phyloP scores from a whole-genome alignment of 2,888 invertebrate genomes.

The Anarsia innoxiella region DNA sequence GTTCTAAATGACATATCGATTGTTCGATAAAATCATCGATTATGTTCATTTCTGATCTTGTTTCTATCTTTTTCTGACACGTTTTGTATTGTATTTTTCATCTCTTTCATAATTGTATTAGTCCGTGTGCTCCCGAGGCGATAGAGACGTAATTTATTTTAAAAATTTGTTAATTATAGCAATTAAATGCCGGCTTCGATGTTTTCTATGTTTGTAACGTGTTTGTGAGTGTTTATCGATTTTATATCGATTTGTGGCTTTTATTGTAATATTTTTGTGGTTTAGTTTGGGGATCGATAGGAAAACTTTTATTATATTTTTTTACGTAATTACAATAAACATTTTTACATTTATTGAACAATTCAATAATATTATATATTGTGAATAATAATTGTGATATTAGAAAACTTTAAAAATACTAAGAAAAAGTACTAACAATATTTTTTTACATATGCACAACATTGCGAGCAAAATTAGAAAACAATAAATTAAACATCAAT shows the following conservation, averaged over 20 bases:
- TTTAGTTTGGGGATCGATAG: too few relatives aligned
- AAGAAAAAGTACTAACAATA: too few relatives aligned
- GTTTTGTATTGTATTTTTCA: conserved; percentile 14
- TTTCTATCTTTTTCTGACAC: conserved; percentile 27
- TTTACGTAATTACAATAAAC: too few relatives aligned
- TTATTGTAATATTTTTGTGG: too few relatives aligned
- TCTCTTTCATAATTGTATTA: conserved; percentile 39
- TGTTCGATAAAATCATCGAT: conserved; percentile 53
- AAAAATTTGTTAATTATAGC: conserved; percentile 61
- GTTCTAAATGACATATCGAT: conserved; percentile 42
- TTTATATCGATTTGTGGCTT: conserved; percentile 35
- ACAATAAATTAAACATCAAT: too few relatives aligned
- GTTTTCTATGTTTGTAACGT: conserved; percentile 46
- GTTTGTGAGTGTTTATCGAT: conserved; percentile 53
- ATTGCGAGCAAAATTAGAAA: too few relatives aligned
- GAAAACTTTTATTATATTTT: too few relatives aligned
- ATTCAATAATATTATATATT: too few relatives aligned
- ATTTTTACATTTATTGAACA: too few relatives aligned
- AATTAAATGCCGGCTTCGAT: conserved; percentile 54
- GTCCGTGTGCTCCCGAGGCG: conserved; percentile 47
- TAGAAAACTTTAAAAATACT: too few relatives aligned
- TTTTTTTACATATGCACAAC: too few relatives aligned
- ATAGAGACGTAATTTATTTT: conserved; percentile 62
- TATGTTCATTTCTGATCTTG: conserved; percentile 32
- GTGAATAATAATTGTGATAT: too few relatives aligned